Evolutionary conservation across 2,888 invertebrate genomes (phyloP).

Genomic region (Mallateleia sp.): DNA sequence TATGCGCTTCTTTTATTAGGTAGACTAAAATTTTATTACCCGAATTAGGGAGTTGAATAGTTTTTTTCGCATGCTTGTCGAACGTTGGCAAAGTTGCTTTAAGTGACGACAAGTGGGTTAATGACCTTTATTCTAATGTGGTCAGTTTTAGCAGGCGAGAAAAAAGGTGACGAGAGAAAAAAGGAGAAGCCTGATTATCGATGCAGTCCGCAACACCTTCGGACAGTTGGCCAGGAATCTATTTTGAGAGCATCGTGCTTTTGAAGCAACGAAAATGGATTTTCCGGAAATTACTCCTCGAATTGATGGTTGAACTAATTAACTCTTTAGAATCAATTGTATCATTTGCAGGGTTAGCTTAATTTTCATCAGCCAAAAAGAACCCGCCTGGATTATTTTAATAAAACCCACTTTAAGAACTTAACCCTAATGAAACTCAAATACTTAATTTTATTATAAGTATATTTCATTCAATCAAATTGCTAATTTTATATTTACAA

Average conservation of each 20-base stretch:
- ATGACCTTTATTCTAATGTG: slow-evolving; percentile 49
- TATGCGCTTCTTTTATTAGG: slow-evolving; percentile 48
- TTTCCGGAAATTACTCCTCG: too few relatives aligned
- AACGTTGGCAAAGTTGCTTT: slow-evolving; percentile 15
- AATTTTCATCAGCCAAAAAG: too few relatives aligned
- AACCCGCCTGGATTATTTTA: too few relatives aligned
- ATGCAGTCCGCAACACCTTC: slow-evolving; percentile 44
- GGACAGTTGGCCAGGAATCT: background rate
- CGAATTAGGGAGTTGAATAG: slow-evolving; percentile 39
- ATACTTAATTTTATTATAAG: too few relatives aligned
- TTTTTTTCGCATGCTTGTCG: slow-evolving; percentile 13
- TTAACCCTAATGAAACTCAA: too few relatives aligned
- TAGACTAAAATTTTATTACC: slow-evolving; percentile 54
- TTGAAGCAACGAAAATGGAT: too few relatives aligned
- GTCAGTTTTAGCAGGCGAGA: slow-evolving; percentile 29
- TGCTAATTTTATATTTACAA: too few relatives aligned
- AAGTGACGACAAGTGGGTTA: slow-evolving; percentile 29
- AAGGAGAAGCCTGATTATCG: slow-evolving; percentile 26
- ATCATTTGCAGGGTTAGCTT: too few relatives aligned
- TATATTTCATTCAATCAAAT: too few relatives aligned
- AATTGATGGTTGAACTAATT: too few relatives aligned
- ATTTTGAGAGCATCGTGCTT: background rate
- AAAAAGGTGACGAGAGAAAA: slow-evolving; percentile 22
- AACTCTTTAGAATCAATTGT: too few relatives aligned
- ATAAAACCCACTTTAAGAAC: too few relatives aligned